Evolutionary conservation across 1,140 invertebrate species (phyloP), one percentile per base, ranked within the genome.

Genomic region (Pachyrhynchus sulphureomaculatus): DNA sequence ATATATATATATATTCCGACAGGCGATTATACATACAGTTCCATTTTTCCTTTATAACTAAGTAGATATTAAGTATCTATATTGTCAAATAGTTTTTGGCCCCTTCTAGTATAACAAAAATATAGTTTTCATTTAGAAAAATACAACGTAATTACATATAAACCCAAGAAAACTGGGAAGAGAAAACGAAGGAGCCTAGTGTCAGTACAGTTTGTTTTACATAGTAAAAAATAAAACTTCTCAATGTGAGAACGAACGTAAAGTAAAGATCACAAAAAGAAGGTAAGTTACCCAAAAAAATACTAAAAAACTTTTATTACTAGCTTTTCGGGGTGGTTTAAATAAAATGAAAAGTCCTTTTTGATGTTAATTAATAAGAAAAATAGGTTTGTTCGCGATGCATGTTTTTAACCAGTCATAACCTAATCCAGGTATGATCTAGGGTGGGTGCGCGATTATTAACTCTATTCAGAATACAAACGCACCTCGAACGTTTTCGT

Each of bases 51-150:
- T n/a, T n/a, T n/a, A n/a, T n/a, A n/a, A n/a, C n/a, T n/a, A n/a
- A n/a, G n/a, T 21, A 54, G 33, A 41, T 54, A 47, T 36, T 41
- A 39, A 58, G 23, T 47, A 58, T 58, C 24, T 58, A 45, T 58
- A 58, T 58, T 58, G 55, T 58, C 55, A 37, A 58, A 49, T 39
- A 49, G 34, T 47, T n/a, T 20, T 47, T 53, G 23, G 52, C 18
- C 41, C 29, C 42, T 24, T 57, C 44, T 36, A 9, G n/a, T 18
- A 33, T 13, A 45, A 45, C 1, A 4, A 39, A 18, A 17, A 13
- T 13, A 39, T 13, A 39, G 36, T 17, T 39, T 39, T n/a, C n/a
- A n/a, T n/a, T 17, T 13, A 39, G 17, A 39, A 39, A n/a, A 39
- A 39, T 13, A 18, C n/a, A 39, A 39, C 33, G 10, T 2, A 32